These are phyloP conservation scores for Mustelus asterias DNA, from an alignment of 2,113 vertebrate genomes.

Conservation along the genomic window DNA sequence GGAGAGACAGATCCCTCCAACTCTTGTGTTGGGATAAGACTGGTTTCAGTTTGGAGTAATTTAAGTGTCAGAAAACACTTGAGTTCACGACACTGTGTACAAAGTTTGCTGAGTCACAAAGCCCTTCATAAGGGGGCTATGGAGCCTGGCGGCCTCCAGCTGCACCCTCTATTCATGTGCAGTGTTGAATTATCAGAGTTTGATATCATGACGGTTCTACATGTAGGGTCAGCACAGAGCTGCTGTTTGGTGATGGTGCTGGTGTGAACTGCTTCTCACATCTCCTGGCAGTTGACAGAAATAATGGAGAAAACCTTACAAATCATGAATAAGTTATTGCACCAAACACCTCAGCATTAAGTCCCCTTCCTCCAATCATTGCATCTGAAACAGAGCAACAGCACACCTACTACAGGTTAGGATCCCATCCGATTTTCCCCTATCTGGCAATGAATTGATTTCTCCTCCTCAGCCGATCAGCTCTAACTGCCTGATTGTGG, in stretches of 20 bases:
- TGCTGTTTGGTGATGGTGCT: not conserved
- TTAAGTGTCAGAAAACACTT: not conserved
- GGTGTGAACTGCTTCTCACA: not conserved
- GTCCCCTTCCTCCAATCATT: not conserved
- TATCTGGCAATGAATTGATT: no score
- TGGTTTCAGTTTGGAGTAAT: not conserved
- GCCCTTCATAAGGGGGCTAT: not conserved
- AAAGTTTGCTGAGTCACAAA: not conserved
- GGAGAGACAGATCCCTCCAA: not conserved
- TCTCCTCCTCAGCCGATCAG: not conserved
- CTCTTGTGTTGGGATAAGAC: not conserved
- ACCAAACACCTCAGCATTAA: not conserved
- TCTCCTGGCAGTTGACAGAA: not conserved
- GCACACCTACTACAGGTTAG: no score
- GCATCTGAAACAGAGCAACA: not conserved
- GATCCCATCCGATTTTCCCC: not conserved
- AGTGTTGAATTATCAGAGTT: not conserved
- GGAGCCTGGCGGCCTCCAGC: not conserved
- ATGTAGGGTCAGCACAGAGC: not conserved
- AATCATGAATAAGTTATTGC: not conserved
- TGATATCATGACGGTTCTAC: not conserved
- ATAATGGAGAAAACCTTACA: not conserved
- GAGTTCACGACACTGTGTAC: not conserved
- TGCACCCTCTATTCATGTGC: not conserved
- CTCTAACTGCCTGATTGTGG: not conserved